Percentiles rank a stretch among this genome's conserved stretches.
phyloP scores from a whole-genome alignment of 2,797 vertebrate species.

The Ptychobarbus kaznakovi region DNA sequence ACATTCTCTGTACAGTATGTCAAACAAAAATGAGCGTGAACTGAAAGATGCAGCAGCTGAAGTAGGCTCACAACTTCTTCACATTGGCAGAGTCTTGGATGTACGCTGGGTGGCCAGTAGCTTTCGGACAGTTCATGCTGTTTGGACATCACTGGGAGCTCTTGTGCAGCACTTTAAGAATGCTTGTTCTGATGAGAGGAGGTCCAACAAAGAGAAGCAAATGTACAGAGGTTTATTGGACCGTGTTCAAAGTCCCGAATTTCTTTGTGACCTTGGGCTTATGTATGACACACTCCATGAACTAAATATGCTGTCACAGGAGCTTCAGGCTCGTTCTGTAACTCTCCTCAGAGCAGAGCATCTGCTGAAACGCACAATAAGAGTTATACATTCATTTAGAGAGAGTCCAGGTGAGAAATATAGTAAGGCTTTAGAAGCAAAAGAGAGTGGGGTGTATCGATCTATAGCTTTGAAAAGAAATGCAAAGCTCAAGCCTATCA shows the following conservation, averaged over 20 bases:
- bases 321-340: not conserved
- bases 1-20: constrained; percentile 5
- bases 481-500: constrained; percentile 37
- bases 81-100: not conserved
- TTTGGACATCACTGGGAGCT: constrained; percentile 7
- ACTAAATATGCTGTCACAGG: constrained; percentile 31
- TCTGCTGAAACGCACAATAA: constrained; percentile 43
- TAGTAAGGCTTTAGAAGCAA: constrained; percentile 6
- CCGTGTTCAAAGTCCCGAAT: constrained; percentile 51
- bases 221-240: constrained; percentile 50
- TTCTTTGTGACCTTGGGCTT: constrained; percentile 55
- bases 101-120: not conserved
- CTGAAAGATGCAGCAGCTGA: not conserved
- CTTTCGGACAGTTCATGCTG: not conserved
- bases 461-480: constrained; percentile 27
- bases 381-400: constrained; percentile 37
- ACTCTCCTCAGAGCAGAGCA: constrained; percentile 43
- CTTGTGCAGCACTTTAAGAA: not conserved
- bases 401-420: constrained; percentile 48
- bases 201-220: not conserved
- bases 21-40: not conserved
- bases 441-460: constrained; percentile 23
- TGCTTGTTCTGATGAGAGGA: not conserved
- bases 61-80: not conserved
- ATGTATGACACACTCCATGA: constrained; percentile 54